phyloP scores from a whole-genome alignment of 2,888 invertebrate species.

The Cloeon dipterum region DNA sequence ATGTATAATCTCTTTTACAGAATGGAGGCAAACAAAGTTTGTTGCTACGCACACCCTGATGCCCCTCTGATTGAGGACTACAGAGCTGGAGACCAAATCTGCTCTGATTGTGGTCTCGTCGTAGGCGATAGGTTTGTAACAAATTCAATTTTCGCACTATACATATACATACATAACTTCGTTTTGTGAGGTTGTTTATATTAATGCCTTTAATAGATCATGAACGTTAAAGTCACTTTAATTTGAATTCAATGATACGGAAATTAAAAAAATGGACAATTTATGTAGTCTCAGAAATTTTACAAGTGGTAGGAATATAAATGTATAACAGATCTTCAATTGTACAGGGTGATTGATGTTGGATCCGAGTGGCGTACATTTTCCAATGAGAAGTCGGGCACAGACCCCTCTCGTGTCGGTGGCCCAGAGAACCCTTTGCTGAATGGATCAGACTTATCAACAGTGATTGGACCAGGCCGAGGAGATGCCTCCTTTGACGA shows the following conservation, averaged over 20 bases:
- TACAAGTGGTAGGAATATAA: too few relatives aligned
- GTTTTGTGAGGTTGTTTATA: too few relatives aligned
- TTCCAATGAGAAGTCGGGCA: conserved; percentile 90
- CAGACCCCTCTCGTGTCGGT: conserved; percentile 98
- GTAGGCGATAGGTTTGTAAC: conserved; percentile 81
- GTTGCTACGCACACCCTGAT: conserved; percentile 88
- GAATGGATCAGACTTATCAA: conserved; percentile 87
- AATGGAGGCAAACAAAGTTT: conserved; percentile 52
- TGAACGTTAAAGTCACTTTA: too few relatives aligned
- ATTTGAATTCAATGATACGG: too few relatives aligned
- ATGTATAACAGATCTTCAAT: too few relatives aligned
- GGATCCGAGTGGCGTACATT: conserved; percentile 99
- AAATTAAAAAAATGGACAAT: too few relatives aligned
- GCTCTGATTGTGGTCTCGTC: conserved; percentile 97
- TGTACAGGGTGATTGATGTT: conserved; percentile 93
- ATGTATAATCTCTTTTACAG: too few relatives aligned
- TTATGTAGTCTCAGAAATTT: too few relatives aligned
- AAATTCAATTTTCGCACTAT: too few relatives aligned
- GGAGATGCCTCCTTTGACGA: conserved; percentile 72
- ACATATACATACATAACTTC: too few relatives aligned
- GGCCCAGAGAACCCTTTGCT: conserved; percentile 95
- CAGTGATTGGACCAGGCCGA: conserved; percentile 62
- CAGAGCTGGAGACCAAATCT: conserved; percentile 96
- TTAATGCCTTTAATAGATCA: too few relatives aligned
- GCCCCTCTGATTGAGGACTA: conserved; percentile 94